Evolutionary conservation across 2,797 vertebrate genomes (phyloP).

Genomic region (Epinephelus malabaricus): DNA sequence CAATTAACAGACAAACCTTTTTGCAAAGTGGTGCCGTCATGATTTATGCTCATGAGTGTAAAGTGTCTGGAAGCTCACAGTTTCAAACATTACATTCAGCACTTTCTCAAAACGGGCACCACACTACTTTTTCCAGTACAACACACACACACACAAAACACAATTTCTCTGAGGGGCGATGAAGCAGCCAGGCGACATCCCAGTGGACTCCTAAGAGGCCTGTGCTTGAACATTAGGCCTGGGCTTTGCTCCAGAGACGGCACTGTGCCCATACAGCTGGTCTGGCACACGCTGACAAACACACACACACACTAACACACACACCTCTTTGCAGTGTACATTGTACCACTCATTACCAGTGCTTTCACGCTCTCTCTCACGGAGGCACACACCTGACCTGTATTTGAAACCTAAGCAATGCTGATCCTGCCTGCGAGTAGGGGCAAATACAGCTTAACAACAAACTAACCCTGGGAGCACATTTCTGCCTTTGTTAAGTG

Average conservation of each 20-base stretch:
- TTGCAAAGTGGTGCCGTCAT: constrained; percentile 6
- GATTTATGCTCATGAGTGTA: constrained; percentile 14
- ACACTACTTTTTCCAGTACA: constrained; percentile 23
- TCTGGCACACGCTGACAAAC: constrained; percentile 71
- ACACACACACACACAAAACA: constrained; percentile 31
- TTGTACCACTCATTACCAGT: constrained; percentile 64
- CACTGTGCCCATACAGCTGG: constrained; percentile 82
- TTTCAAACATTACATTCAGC: constrained; percentile 32
- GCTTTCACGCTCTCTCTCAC: constrained; percentile 60
- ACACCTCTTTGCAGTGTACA: constrained; percentile 50
- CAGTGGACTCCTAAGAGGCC: constrained; percentile 70
- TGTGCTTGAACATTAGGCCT: constrained; percentile 74
- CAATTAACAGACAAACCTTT: constrained; percentile 32
- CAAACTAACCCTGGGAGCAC: constrained; percentile 70
- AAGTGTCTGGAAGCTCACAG: constrained; percentile 19
- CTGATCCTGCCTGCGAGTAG: constrained; percentile 72
- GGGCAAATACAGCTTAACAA: constrained; percentile 79
- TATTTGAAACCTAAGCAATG: constrained; percentile 81
- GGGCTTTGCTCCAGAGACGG: constrained; percentile 79
- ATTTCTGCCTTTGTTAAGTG: constrained; percentile 82
- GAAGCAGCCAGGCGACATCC: constrained; percentile 68
- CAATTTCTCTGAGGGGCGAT: constrained; percentile 48
- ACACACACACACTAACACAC: constrained; percentile 43
- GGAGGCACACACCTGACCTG: constrained; percentile 73
- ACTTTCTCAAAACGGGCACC: constrained; percentile 25